Evolutionary conservation across 2,113 vertebrate genomes (phyloP).

Genomic region (Mustela lutreola): DNA sequence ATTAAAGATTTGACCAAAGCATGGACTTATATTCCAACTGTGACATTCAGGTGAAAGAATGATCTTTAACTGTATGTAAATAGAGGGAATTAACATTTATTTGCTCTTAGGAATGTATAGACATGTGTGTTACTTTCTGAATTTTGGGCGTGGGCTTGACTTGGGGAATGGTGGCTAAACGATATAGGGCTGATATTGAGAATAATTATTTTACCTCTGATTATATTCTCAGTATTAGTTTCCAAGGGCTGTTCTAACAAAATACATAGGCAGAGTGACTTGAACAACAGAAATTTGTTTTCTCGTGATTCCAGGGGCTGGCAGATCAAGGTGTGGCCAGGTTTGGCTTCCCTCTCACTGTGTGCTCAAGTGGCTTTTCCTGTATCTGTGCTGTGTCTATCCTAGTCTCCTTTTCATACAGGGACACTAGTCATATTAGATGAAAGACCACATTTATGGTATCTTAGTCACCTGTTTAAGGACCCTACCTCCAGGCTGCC

Average conservation of each 20-base stretch:
- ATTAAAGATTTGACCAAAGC: not conserved
- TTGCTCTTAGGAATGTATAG: not conserved
- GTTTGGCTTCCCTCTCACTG: not conserved
- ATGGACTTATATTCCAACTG: not conserved
- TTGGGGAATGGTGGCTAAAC: not conserved
- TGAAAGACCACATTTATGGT: not conserved
- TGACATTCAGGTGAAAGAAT: not conserved
- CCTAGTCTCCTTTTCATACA: not conserved
- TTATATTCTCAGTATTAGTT: not conserved
- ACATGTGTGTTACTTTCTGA: not conserved
- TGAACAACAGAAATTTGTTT: not conserved
- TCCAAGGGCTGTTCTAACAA: not conserved
- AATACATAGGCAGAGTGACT: not conserved
- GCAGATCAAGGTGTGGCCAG: not conserved
- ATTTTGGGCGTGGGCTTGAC: not conserved
- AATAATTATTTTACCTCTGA: not conserved
- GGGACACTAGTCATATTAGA: not conserved
- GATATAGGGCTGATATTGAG: no score
- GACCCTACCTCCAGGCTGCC: not conserved
- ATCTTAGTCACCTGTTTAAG: not conserved
- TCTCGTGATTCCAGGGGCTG: not conserved
- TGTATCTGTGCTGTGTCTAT: not conserved
- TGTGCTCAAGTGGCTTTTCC: not conserved
- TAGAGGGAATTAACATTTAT: not conserved
- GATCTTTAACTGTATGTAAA: not conserved